A percentile compares a stretch with the other conserved stretches of the same genome.
phyloP scores from a whole-genome alignment of 2,797 vertebrate genomes.

The Perodicticus potto region DNA sequence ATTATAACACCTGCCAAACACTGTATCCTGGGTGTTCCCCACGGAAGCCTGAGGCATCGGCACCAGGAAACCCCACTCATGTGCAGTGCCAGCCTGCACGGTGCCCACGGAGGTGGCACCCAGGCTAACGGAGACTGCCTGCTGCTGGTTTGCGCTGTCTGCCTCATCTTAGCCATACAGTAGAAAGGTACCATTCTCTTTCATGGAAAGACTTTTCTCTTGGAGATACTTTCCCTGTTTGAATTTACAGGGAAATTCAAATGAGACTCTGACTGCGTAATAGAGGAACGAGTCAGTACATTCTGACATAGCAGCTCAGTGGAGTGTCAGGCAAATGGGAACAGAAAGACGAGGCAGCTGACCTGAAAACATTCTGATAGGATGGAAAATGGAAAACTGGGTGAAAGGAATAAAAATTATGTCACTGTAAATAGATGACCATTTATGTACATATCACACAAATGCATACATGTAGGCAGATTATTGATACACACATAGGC shows the following conservation, averaged over 20 bases:
- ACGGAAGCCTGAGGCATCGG: not conserved
- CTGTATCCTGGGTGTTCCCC: not conserved
- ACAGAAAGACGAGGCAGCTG: not conserved
- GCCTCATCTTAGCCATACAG: fast-evolving
- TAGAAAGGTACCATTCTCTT: not conserved
- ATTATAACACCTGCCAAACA: not conserved
- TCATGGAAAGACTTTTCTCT: not conserved
- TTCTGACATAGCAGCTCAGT: not conserved
- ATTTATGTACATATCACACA: not conserved
- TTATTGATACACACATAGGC: not conserved
- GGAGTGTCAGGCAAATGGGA: too few relatives aligned
- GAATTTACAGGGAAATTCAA: not conserved
- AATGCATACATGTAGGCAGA: not conserved
- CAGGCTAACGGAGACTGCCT: not conserved
- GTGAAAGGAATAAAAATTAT: not conserved
- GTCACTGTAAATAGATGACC: not conserved
- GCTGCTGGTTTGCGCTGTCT: too few relatives aligned
- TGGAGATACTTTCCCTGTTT: too few relatives aligned
- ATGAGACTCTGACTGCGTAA: not conserved
- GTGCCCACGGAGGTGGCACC: fast-evolving
- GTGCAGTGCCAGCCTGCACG: fast-evolving
- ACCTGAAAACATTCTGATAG: not conserved
- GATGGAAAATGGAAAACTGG: not conserved
- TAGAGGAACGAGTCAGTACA: not conserved
- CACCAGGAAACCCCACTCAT: too few relatives aligned